Evolutionary conservation across 2,113 vertebrate species (phyloP).

Genomic region (Festucalex cinctus): DNA sequence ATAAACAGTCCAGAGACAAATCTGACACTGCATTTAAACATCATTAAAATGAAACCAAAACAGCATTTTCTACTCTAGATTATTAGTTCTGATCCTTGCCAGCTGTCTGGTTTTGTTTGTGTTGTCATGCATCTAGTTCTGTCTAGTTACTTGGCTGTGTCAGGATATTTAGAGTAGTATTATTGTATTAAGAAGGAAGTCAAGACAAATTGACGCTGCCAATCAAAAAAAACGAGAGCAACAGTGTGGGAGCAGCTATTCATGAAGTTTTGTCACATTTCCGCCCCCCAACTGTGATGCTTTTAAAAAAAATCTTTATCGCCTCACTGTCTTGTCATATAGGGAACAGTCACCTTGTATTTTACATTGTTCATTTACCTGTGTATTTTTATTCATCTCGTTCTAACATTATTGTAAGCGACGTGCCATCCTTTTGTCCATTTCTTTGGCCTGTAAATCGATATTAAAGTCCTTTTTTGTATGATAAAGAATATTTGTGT

Average conservation of each 20-base stretch:
- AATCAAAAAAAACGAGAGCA: constrained; percentile 15
- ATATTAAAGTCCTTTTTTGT: constrained; percentile 55
- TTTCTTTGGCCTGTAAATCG: constrained; percentile 47
- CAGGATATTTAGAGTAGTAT: constrained; percentile 45
- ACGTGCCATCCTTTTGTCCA: constrained; percentile 28
- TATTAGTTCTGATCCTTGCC: constrained; percentile 33
- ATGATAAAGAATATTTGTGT: constrained; percentile 64
- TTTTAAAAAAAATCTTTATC: constrained; percentile 29
- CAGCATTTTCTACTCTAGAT: constrained; percentile 13
- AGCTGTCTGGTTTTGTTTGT: constrained; percentile 35
- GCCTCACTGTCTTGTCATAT: constrained; percentile 18
- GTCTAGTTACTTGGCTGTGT: constrained; percentile 43
- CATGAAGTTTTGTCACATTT: not conserved
- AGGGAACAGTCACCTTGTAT: constrained; percentile 47
- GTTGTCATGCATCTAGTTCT: constrained; percentile 54
- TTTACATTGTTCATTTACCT: constrained; percentile 55
- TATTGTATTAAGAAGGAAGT: constrained; percentile 21
- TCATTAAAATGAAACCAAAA: constrained; percentile 10
- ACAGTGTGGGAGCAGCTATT: constrained; percentile 45
- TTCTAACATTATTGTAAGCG: constrained; percentile 55
- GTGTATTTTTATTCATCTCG: constrained; percentile 61
- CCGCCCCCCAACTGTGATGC: constrained; percentile 13
- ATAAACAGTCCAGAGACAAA: not conserved
- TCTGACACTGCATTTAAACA: not conserved
- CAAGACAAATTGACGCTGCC: constrained; percentile 46